Base-by-base conservation (phyloP, 2,113 vertebrate genomes). In the Marcusenius ussheri region DNA sequence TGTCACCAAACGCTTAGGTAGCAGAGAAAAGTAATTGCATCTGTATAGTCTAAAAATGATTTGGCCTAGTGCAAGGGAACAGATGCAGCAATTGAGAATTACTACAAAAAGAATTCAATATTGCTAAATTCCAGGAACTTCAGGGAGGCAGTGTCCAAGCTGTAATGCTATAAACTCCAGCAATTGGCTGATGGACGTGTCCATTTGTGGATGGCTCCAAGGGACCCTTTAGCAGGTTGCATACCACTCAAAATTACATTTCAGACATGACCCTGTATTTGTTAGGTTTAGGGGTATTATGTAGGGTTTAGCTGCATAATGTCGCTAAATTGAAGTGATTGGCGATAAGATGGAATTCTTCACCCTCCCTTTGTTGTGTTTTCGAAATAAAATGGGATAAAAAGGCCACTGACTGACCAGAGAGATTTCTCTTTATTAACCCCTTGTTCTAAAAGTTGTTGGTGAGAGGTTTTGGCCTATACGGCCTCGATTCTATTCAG, bases 401-500 rank as follows among this genome's bases (percentile, higher is more conserved):
- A 56, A 51, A 35, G 49, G 39, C 35, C 24, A 21, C 13, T n/a
- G 87, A 66, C 24, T 87, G 85, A 8, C 46, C 85, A 87, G n/a
- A 53, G 85, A 87, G 10, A 87, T 51, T n/a, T 51, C 49, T 35
- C 24, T 53, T 86, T 15, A 58, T 88, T 88, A 70, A 42, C 88
- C 42, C 58, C 58, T 88, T 46, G 39, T 70, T 70, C 58, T 15
- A 31, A 70, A 45, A 88, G 56, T 47, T 24, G 17, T 24, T 17
- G 85, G 13, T 70, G 39, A 50, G 24, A 90, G 83, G 17, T 45
- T 84, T 51, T 42, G n/a, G 53, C 80, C 2, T 46, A 58, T n/a
- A 58, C 90, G 83, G 92, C 62, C 80, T 93, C 15, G 3, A n/a
- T 47, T 93, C 94, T 94, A 94, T 92, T 15, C 62, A 31, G n/a